Evolutionary conservation across 2,113 vertebrate species (phyloP), one percentile per base, ranked within the genome.

Genomic region (Ictidomys tridecemlineatus): DNA sequence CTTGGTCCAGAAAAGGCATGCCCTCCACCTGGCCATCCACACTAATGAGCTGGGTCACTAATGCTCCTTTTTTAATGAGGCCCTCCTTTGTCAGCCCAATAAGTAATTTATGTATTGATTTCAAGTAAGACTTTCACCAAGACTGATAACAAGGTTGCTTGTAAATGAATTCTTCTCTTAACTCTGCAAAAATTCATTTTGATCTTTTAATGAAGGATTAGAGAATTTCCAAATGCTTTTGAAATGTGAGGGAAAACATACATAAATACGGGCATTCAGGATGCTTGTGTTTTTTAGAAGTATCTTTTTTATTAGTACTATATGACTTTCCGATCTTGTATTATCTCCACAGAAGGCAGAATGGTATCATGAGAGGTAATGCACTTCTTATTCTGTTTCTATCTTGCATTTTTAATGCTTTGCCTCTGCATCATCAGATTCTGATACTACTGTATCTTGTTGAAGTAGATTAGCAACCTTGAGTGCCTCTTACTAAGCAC

Each of bases 51-150:
- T 8, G 5, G 7, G 34, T 53, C 85, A 70, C 89, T 67, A 39
- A 58, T 86, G 9, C 28, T n/a, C 51, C 20, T 6, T 63, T 93
- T 91, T 24, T 45, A 73, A 89, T 53, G 93, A 45, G 95, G 13
- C 28, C n/a, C 8, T 69, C 22, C 89, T 56, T 63, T 96, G 89
- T 1, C 16, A 77, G 73, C 34, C 51, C 20, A 95, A 84, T 20
- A 96, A 95, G 89, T 39, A 82, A 63, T 83, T 26, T 53, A 42
- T 87, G 58, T 95, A 65, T 77, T 28, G 42, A 93, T 96, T 96
- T 87, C 93, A 51, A 93, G 74, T 45, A 77, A 96, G 53, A 82
- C n/a, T 94, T 96, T 69, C 76, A 92, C 6, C 16, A 93, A 37
- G 32, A 87, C 39, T 61, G 34, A 92, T 78, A 94, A 34, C 42